These are phyloP conservation scores for Erebia palarica DNA, from an alignment of 2,888 invertebrate genomes.

Conservation along the genomic window DNA sequence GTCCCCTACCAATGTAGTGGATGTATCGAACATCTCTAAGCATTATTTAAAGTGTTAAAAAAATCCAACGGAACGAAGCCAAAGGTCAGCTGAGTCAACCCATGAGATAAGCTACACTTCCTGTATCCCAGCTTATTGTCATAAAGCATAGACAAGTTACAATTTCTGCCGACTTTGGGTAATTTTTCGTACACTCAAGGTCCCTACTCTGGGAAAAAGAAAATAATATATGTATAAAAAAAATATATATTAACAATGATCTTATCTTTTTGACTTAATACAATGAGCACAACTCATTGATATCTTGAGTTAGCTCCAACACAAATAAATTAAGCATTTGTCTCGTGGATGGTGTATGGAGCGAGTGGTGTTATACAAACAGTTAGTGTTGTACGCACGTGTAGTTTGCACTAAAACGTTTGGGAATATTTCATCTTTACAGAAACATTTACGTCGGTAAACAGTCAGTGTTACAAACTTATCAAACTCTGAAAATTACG, in stretches of 20 bases:
- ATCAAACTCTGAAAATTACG: neutral
- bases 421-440: neutral
- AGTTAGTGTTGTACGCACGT: slow-evolving; percentile 24
- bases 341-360: slow-evolving; percentile 39
- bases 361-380: slow-evolving; percentile 36
- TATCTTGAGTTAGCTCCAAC: slow-evolving; percentile 30
- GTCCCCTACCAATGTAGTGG: too few species aligned
- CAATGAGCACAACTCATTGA: slow-evolving; percentile 28
- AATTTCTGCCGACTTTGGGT: slow-evolving; percentile 8
- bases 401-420: slow-evolving; percentile 4
- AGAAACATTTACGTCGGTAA: slow-evolving; percentile 4
- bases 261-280: neutral
- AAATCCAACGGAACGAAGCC: too few species aligned
- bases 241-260: neutral
- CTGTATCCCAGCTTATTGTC: neutral
- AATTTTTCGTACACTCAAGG: neutral
- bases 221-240: neutral
- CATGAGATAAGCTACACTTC: neutral
- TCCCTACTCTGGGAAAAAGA: neutral
- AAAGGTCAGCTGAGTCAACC: too few species aligned
- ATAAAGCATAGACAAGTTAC: neutral
- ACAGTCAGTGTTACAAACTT: slow-evolving; percentile 12
- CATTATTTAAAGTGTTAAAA: too few species aligned
- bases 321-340: slow-evolving; percentile 41
- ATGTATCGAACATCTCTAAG: too few species aligned